Conservation (phyloP, 1,140 invertebrate species). For the Teleopsis dalmanni region DNA sequence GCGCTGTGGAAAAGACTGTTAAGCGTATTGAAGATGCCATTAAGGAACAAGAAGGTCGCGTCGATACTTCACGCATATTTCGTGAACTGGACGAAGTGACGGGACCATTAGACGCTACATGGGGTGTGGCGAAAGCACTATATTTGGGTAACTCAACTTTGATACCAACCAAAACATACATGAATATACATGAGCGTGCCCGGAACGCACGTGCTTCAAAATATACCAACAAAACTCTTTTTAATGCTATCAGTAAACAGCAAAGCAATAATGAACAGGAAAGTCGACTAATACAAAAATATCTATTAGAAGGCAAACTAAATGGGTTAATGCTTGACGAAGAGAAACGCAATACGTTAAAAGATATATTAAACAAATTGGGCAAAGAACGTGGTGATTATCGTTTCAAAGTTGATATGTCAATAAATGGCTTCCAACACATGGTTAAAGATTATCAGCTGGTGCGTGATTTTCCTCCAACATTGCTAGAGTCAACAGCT, state of each 20-base stretch:
- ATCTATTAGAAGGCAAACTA: conserved; percentile 68
- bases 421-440: conserved; percentile 58
- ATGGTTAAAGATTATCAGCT: conserved; percentile 57
- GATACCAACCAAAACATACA: conserved; percentile 68
- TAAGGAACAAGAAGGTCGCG: conserved; percentile 22
- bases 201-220: conserved; percentile 56
- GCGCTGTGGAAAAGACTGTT: conserved; percentile 75
- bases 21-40: conserved; percentile 41
- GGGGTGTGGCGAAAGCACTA: conserved; percentile 75
- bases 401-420: conserved; percentile 54
- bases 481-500: conserved; percentile 60
- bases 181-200: conserved; percentile 65
- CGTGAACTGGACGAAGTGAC: conserved; percentile 66
- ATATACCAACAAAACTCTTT: conserved; percentile 60
- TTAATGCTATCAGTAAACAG: conserved; percentile 37
- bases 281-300: conserved; percentile 66
- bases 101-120: conserved; percentile 70
- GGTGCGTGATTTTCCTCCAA: conserved; percentile 66
- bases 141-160: conserved; percentile 72
- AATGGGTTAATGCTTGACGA: conserved; percentile 61
- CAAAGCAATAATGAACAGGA: conserved; percentile 48
- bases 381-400: conserved; percentile 52
- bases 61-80: conserved; percentile 57
- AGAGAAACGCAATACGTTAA: conserved; percentile 42
- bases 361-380: conserved; percentile 48